These are phyloP conservation scores for Monopis laevigella DNA, from an alignment of 2,888 invertebrate species.

Conservation along the genomic window DNA sequence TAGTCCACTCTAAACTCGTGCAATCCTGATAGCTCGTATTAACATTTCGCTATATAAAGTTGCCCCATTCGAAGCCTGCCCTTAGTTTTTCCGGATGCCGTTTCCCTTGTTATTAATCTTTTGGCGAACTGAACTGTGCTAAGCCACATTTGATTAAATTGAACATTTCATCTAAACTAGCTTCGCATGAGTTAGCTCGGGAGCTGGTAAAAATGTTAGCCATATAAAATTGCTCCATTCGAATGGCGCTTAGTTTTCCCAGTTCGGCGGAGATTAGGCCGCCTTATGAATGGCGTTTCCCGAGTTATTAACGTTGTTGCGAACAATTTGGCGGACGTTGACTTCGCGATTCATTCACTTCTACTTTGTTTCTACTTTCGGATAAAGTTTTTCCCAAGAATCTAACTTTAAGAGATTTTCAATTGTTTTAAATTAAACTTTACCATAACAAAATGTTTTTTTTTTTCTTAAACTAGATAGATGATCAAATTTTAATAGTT, in stretches of 20 bases:
- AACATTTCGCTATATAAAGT: constrained; percentile 9
- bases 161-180: too few species aligned
- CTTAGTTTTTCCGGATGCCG: too few species aligned
- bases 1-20: constrained; percentile 42
- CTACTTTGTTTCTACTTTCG: background rate
- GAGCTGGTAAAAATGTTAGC: too few species aligned
- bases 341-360: constrained; percentile 47
- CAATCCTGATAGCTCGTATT: background rate
- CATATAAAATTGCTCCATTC: background rate
- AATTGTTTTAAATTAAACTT: too few species aligned
- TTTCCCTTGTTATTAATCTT: too few species aligned
- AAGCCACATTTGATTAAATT: too few species aligned
- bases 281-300: constrained; percentile 36
- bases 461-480: too few species aligned
- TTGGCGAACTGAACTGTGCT: too few species aligned
- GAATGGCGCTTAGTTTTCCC: constrained; percentile 1
- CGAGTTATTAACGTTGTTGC: constrained; percentile 44
- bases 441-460: too few species aligned
- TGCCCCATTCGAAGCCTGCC: background rate
- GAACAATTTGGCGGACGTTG: constrained; percentile 45
- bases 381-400: background rate
- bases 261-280: constrained; percentile 28
- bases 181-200: too few species aligned
- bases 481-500: too few species aligned
- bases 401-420: too few species aligned